These are phyloP conservation scores for Zelostemma sp. DNA, from an alignment of 1,140 invertebrate genomes.

Conservation along the genomic window DNA sequence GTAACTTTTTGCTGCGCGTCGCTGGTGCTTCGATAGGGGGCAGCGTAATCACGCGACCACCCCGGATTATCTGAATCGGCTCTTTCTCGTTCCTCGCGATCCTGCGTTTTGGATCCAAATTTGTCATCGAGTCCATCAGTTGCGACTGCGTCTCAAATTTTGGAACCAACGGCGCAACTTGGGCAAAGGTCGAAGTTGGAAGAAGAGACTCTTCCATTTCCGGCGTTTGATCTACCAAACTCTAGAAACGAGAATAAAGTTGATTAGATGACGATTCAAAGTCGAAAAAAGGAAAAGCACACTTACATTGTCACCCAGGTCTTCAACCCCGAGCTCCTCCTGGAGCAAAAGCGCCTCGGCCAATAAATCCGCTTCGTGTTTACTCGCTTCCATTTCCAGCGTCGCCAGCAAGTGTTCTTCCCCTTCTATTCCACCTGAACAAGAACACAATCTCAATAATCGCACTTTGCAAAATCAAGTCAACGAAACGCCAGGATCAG, in stretches of 20 bases:
- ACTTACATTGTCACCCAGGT: conserved; percentile 62
- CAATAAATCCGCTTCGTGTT: conserved; percentile 66
- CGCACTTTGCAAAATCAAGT: not conserved
- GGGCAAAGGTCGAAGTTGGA: not conserved
- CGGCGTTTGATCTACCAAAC: not conserved
- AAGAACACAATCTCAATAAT: conserved; percentile 5
- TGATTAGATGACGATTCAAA: too few species aligned
- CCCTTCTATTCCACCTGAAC: conserved; percentile 61
- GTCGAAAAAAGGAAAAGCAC: not conserved
- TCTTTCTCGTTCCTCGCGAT: conserved; percentile 67
- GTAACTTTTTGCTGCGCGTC: conserved; percentile 72
- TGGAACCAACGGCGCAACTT: too few species aligned
- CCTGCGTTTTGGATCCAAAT: not conserved
- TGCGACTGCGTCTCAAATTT: too few species aligned
- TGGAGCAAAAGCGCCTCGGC: conserved; percentile 69
- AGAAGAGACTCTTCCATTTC: not conserved
- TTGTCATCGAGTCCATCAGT: not conserved
- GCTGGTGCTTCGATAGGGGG: conserved; percentile 85
- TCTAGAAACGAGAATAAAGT: conserved; percentile 7
- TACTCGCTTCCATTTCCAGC: conserved; percentile 64
- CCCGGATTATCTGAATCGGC: conserved; percentile 78
- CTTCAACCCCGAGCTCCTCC: conserved; percentile 64
- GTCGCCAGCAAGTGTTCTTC: conserved; percentile 66
- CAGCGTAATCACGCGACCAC: conserved; percentile 79
- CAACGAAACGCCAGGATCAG: too few species aligned